Evolutionary conservation across 2,797 vertebrate genomes (phyloP).

Genomic region (Tragelaphus oryx): DNA sequence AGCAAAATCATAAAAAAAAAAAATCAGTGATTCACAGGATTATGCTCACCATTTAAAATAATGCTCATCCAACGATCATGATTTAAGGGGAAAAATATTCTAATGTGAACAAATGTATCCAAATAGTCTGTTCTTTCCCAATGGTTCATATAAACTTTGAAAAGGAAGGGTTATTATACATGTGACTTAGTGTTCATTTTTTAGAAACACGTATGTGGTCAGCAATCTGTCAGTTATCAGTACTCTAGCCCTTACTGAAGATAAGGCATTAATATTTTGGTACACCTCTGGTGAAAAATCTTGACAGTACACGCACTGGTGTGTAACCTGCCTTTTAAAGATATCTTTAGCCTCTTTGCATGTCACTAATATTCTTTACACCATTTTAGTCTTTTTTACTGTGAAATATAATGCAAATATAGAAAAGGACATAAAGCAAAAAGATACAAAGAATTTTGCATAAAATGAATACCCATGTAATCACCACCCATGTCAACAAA

Average conservation of each 20-base stretch:
- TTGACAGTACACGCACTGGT: not conserved
- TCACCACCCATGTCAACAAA: not conserved
- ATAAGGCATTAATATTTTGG: not conserved
- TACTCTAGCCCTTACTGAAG: not conserved
- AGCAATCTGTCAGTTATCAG: not conserved
- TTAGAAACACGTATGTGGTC: not conserved
- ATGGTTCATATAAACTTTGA: not conserved
- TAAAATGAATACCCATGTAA: not conserved
- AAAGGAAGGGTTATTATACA: not conserved
- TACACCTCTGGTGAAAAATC: not conserved
- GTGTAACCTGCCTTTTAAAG: not conserved
- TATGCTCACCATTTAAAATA: not conserved
- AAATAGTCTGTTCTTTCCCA: not conserved
- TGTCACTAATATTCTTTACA: not conserved
- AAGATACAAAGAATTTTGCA: not conserved
- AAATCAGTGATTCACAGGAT: not conserved
- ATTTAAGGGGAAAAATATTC: slow-evolving; percentile 30
- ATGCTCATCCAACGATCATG: not conserved
- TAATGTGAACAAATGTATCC: not conserved
- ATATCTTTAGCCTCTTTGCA: not conserved
- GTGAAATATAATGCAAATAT: slow-evolving; percentile 1
- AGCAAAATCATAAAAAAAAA: not conserved
- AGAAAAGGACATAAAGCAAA: not conserved
- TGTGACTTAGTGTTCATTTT: not conserved
- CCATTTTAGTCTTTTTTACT: not conserved